These are phyloP conservation scores for Pseudocheirus occidentalis DNA, from an alignment of 2,797 vertebrate genomes.

Conservation along the genomic window DNA sequence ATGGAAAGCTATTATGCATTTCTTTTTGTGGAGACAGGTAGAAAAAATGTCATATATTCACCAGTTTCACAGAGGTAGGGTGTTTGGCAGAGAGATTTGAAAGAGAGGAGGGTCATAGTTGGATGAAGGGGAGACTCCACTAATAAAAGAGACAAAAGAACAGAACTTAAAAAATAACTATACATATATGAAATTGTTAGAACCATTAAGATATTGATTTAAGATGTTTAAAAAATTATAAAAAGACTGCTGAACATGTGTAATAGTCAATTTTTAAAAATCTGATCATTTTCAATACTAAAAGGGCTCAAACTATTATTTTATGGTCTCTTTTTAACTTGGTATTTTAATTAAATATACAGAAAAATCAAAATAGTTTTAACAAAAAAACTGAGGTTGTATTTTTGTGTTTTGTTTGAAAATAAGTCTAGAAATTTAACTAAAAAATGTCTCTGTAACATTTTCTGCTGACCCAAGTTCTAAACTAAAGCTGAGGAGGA, in stretches of 20 bases:
- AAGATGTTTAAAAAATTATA: slow-evolving; percentile 19
- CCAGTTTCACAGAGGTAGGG: slow-evolving; percentile 15
- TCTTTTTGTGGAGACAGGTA: slow-evolving; percentile 25
- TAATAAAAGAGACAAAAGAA: slow-evolving; percentile 4
- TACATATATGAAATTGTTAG: slow-evolving; percentile 5
- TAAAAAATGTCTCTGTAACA: slow-evolving; percentile 51
- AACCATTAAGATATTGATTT: slow-evolving; percentile 35
- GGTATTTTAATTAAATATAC: background rate
- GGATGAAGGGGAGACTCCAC: slow-evolving; percentile 7
- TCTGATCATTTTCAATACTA: slow-evolving; percentile 43
- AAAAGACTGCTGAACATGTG: background rate
- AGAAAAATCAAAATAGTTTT: slow-evolving; percentile 2
- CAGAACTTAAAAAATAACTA: slow-evolving; percentile 40
- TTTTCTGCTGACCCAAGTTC: slow-evolving; percentile 46
- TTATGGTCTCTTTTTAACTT: slow-evolving; percentile 47
- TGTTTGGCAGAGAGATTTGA: slow-evolving; percentile 33
- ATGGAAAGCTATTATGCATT: slow-evolving; percentile 54
- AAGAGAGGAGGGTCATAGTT: slow-evolving; percentile 15
- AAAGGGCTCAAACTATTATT: slow-evolving; percentile 44
- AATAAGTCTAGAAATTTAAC: slow-evolving; percentile 8
- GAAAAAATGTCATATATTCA: slow-evolving; percentile 37
- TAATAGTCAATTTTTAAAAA: slow-evolving; percentile 48
- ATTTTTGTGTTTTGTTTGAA: slow-evolving; percentile 40
- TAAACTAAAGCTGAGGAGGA: slow-evolving; percentile 13
- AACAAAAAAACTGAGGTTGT: slow-evolving; percentile 8